Evolutionary conservation across 1,140 invertebrate genomes (phyloP).

Genomic region (Cyclina sinensis): DNA sequence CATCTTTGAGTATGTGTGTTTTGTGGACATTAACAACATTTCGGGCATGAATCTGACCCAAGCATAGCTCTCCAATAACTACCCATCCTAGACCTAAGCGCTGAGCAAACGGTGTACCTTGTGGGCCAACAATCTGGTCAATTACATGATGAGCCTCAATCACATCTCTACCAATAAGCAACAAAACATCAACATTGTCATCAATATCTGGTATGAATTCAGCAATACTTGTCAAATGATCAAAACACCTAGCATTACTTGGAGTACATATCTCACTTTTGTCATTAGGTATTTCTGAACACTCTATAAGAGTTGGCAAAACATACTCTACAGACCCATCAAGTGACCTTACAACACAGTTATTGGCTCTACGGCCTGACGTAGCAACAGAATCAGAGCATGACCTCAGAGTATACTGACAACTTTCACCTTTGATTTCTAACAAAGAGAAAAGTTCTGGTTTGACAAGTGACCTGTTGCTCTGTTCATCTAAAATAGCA

Average conservation of each 20-base stretch:
- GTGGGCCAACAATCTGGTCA: conserved; percentile 59
- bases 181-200: not conserved
- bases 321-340: conserved; percentile 1
- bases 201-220: conserved; percentile 21
- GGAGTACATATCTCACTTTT: conserved; percentile 55
- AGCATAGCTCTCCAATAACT: conserved; percentile 65
- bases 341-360: conserved; percentile 27
- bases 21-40: not conserved
- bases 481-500: conserved; percentile 72
- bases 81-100: conserved; percentile 65
- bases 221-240: conserved; percentile 35
- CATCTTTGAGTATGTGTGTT: not conserved
- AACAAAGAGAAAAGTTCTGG: conserved; percentile 57
- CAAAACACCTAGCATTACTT: not conserved
- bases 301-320: conserved; percentile 52
- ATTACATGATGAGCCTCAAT: conserved; percentile 60
- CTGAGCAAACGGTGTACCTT: conserved; percentile 60
- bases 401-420: conserved; percentile 14
- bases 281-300: conserved; percentile 51
- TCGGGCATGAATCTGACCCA: conserved; percentile 48
- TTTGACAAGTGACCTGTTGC: conserved; percentile 63
- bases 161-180: conserved; percentile 66
- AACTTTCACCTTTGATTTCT: conserved; percentile 11
- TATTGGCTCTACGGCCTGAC: not conserved
- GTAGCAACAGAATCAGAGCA: not conserved